phyloP scores from a whole-genome alignment of 2,113 vertebrate genomes.

The Suncus etruscus region DNA sequence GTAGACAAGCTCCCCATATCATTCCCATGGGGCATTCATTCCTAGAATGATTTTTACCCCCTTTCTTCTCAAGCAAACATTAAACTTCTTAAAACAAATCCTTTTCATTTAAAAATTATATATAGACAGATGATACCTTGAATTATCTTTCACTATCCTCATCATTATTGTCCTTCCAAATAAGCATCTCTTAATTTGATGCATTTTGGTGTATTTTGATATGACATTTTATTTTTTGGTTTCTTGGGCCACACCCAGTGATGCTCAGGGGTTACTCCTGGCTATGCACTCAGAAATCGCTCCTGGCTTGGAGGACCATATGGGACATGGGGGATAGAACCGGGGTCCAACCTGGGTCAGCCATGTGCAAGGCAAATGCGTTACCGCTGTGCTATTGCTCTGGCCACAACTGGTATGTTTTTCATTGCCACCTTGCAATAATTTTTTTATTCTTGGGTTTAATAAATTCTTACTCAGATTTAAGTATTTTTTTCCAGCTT shows the following conservation, averaged over 20 bases:
- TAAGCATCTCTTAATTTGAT: slow-evolving; percentile 13
- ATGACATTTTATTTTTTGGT: too few species aligned
- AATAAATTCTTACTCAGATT: background rate
- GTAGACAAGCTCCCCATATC: background rate
- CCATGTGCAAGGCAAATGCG: too few species aligned
- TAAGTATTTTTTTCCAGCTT: background rate
- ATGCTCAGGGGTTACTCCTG: too few species aligned
- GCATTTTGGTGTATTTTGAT: background rate
- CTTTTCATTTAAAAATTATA: background rate
- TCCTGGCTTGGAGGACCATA: too few species aligned
- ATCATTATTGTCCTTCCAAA: background rate
- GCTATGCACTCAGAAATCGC: too few species aligned
- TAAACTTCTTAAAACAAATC: slow-evolving; percentile 21
- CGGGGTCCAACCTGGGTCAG: too few species aligned
- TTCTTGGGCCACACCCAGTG: too few species aligned
- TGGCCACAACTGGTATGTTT: too few species aligned
- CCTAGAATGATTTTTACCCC: too few species aligned
- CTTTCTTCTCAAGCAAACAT: slow-evolving; percentile 7
- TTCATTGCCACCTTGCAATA: background rate
- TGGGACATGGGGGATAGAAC: too few species aligned
- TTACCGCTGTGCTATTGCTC: too few species aligned
- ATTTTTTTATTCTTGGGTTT: background rate
- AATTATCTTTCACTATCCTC: background rate
- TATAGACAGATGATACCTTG: background rate
- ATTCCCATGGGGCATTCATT: background rate